Conservation (phyloP, 2,113 vertebrate genomes). For the Chinchilla lanigera region DNA sequence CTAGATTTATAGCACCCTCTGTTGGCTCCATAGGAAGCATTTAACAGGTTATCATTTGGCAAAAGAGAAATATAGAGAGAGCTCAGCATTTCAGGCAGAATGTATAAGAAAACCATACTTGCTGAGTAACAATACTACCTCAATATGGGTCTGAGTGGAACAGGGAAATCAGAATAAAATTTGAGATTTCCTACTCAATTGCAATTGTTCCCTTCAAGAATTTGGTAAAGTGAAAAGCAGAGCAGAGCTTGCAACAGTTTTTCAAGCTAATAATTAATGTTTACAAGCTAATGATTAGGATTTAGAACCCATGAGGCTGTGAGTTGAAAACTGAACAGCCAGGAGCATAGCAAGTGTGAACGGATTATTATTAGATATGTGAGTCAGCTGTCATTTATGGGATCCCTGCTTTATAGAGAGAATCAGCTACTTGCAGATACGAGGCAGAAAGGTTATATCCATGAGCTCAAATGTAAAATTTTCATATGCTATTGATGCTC, state of each 20-base stretch:
- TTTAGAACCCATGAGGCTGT: not conserved
- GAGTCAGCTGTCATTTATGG: not conserved
- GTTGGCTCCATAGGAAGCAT: not conserved
- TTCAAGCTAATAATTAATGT: not conserved
- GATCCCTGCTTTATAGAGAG: not conserved
- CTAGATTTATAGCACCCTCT: constrained; percentile 64
- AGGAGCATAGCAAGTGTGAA: not conserved
- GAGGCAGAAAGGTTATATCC: not conserved
- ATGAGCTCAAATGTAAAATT: not conserved
- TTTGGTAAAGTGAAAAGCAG: not conserved
- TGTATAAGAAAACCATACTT: not conserved
- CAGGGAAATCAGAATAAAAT: not conserved
- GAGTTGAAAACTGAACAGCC: not conserved
- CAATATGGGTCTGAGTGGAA: not conserved
- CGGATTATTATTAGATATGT: not conserved
- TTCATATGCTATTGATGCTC: not conserved
- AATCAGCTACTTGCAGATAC: not conserved
- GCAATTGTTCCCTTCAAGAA: not conserved
- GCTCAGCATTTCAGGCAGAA: not conserved
- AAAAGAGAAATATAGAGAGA: not conserved
- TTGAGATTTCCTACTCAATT: not conserved
- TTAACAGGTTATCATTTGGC: not conserved
- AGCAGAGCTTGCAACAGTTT: not conserved
- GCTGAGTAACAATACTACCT: not conserved
- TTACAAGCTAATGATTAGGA: not conserved